Conservation (phyloP, 2,113 vertebrate genomes). For the Solea solea region DNA sequence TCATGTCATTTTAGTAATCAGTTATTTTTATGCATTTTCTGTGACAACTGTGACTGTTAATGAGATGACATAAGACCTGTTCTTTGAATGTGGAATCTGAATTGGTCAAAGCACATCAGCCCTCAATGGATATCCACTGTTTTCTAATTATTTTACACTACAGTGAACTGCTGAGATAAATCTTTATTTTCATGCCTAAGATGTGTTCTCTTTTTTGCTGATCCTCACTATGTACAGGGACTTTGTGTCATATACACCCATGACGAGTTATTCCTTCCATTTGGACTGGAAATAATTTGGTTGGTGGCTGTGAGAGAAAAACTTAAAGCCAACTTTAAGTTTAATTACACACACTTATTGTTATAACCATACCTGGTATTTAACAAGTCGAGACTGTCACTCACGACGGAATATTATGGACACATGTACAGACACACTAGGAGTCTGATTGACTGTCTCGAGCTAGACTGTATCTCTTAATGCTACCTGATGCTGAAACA, state of each 20-base stretch:
- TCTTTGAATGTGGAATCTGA: conserved; percentile 11
- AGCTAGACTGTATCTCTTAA: too few species aligned
- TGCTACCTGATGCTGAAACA: too few species aligned
- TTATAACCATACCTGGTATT: too few species aligned
- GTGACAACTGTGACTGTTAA: conserved; percentile 20
- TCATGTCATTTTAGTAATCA: conserved; percentile 6
- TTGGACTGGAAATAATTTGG: conserved; percentile 22
- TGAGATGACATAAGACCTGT: neutral
- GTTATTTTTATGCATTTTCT: conserved; percentile 18
- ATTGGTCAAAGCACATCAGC: conserved; percentile 2
- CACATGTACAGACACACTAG: too few species aligned
- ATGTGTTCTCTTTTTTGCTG: conserved; percentile 14
- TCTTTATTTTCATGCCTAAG: conserved; percentile 7
- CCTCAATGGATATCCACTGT: neutral
- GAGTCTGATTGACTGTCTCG: too few species aligned
- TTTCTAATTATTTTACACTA: conserved; percentile 17
- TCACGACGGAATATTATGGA: too few species aligned
- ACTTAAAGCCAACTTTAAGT: too few species aligned
- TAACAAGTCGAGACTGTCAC: too few species aligned
- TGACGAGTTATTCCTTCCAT: conserved; percentile 17
- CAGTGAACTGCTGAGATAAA: conserved; percentile 10
- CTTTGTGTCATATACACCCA: conserved; percentile 6
- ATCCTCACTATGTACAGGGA: conserved; percentile 1
- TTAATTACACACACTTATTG: too few species aligned
- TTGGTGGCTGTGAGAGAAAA: conserved; percentile 31